phyloP scores from a whole-genome alignment of 2,888 invertebrate genomes.

The Noctua janthe region DNA sequence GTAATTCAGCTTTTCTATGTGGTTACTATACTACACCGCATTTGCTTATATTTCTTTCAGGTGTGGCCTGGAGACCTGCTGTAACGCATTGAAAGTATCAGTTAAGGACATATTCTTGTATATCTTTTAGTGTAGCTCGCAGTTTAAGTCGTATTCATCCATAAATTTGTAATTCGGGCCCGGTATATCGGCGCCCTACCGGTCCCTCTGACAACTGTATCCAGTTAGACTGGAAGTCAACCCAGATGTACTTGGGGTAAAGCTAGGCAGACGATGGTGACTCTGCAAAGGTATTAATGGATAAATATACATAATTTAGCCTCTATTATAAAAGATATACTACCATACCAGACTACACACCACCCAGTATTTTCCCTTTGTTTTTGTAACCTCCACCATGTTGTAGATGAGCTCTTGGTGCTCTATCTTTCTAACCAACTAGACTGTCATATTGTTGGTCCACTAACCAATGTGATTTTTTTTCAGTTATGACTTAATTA shows the following conservation, averaged over 20 bases:
- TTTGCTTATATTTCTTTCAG: not conserved
- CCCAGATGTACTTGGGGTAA: not conserved
- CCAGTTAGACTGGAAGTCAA: not conserved
- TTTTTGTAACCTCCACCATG: not conserved
- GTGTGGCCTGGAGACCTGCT: not conserved
- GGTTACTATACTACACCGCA: constrained; percentile 32
- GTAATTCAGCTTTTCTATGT: constrained; percentile 67
- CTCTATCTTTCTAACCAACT: too few relatives aligned
- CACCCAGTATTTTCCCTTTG: not conserved
- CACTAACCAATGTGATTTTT: too few relatives aligned
- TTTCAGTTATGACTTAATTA: too few relatives aligned
- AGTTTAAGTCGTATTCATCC: not conserved
- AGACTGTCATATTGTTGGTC: too few relatives aligned
- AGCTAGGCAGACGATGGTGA: not conserved
- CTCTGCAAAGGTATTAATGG: not conserved
- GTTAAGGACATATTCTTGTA: not conserved
- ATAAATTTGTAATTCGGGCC: not conserved
- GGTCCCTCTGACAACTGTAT: not conserved
- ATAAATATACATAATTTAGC: not conserved
- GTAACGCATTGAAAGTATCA: not conserved
- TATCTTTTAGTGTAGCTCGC: not conserved
- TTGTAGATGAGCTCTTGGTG: too few relatives aligned
- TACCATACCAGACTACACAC: not conserved
- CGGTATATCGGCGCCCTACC: not conserved
- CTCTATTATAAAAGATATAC: not conserved